phyloP scores from a whole-genome alignment of 2,797 vertebrate species.

The Pangasius mekongensis region DNA sequence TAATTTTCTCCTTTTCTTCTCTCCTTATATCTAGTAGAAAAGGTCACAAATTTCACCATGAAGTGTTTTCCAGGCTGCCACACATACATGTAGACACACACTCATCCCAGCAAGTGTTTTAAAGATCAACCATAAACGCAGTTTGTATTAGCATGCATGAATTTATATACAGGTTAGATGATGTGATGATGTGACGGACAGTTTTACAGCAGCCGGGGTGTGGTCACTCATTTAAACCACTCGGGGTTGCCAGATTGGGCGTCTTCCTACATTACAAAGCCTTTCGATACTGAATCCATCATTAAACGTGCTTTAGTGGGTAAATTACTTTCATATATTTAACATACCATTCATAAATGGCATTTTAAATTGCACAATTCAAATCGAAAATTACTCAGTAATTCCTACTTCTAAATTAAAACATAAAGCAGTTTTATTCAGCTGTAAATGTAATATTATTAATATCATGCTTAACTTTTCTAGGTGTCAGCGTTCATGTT shows the following conservation, averaged over 20 bases:
- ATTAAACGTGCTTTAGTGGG: neutral
- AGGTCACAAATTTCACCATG: neutral
- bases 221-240: conserved; percentile 37
- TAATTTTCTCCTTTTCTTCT: neutral
- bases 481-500: neutral
- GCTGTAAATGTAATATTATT: neutral
- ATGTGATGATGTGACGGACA: conserved; percentile 1
- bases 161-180: neutral
- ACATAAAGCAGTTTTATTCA: neutral
- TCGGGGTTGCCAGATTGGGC: conserved; percentile 21
- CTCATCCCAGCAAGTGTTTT: neutral
- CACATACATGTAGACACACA: neutral
- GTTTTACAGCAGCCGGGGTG: conserved; percentile 44
- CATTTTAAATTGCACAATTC: too few relatives aligned
- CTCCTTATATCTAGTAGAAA: neutral
- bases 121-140: neutral
- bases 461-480: neutral
- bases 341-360: neutral
- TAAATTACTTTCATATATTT: neutral
- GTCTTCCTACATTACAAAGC: neutral
- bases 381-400: neutral
- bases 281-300: neutral
- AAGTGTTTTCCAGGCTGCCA: neutral
- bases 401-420: neutral
- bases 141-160: neutral